A percentile compares a stretch with the other conserved stretches of the same genome.
These are phyloP conservation scores for Halichondria panicea DNA, from an alignment of 37 sponge, comb jelly and placozoan species.

Conservation along the genomic window DNA sequence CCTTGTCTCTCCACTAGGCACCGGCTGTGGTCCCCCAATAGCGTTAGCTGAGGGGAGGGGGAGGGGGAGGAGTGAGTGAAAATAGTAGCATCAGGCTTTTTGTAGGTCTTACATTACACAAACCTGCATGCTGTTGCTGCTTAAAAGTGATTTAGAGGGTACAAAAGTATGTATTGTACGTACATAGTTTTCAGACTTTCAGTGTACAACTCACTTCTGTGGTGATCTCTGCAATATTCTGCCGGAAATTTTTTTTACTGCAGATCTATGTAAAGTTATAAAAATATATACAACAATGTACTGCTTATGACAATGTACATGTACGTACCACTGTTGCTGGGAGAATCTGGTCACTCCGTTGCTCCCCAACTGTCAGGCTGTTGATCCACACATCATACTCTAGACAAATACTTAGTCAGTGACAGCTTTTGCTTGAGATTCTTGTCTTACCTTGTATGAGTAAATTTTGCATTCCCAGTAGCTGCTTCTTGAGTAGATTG, in stretches of 20 bases:
- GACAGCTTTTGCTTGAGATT: no score
- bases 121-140: no score
- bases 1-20: not conserved
- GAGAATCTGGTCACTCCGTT: not conserved
- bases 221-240: slow-evolving; percentile 45
- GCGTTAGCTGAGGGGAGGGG: slow-evolving; percentile 35
- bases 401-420: no score
- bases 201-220: slow-evolving; percentile 37
- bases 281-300: not conserved
- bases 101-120: no score
- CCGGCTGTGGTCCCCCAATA: slow-evolving; percentile 31
- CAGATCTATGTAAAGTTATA: not conserved
- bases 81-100: no score
- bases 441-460: slow-evolving; percentile 55
- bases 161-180: not conserved
- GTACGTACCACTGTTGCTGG: slow-evolving; percentile 9
- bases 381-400: slow-evolving; percentile 15
- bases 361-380: not conserved
- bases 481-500: slow-evolving; percentile 29
- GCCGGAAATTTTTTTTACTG: slow-evolving; percentile 25
- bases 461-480: slow-evolving; percentile 48
- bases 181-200: not conserved
- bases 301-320: not conserved
- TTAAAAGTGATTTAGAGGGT: not conserved
- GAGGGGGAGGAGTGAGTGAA: not conserved